Base-by-base conservation (phyloP, 2,113 vertebrate genomes). In the Glareola pratincola region DNA sequence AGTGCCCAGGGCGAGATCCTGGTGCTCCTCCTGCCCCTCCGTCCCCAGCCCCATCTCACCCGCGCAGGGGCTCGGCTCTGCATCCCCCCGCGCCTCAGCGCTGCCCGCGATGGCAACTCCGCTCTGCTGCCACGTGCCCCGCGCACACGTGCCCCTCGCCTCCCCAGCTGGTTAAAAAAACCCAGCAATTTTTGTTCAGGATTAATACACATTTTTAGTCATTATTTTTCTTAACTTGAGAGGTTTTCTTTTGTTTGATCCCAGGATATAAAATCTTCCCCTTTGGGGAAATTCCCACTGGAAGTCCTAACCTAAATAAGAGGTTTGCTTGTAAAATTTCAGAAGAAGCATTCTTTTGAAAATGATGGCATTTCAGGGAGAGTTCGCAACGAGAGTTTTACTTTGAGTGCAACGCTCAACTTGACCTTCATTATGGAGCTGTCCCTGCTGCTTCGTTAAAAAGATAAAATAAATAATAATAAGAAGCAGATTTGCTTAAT, bases 221-320 rank as follows among this genome's bases (percentile, higher is more conserved):
- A 47, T 88, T 89, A 89, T 89, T 95, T 95, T 96, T 96, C 93
- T 67, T 78, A 56, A 82, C 73, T 94, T 72, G 77, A 85, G 77
- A 91, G 48, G 56, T 34, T 88, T 89, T 75, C 3, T 78, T 96
- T 93, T 2, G 69, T 95, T 94, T 96, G 91, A 91, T 92, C 84
- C 77, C 88, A 66, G 79, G 81, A 47, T 82, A 64, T 66, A 90
- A 95, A 94, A 77, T 32, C 50, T 90, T 77, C 26, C 90, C 92
- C 92, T 94, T 67, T 72, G 45, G 94, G 88, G 88, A 43, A 93
- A 54, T 94, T 95, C 81, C 75, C 85, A 88, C 85, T 79, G 72
- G 69, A 96, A 90, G 68, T 22, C 66, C n/a, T 43, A 85, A 92
- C 85, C 75, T 86, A 88, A 96, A 78, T 39, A 62, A 81, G 78